Evolutionary conservation across 2,888 invertebrate species (phyloP), one percentile per base, ranked within the genome.

Genomic region (Galeopsomyia nigrocyanea): DNA sequence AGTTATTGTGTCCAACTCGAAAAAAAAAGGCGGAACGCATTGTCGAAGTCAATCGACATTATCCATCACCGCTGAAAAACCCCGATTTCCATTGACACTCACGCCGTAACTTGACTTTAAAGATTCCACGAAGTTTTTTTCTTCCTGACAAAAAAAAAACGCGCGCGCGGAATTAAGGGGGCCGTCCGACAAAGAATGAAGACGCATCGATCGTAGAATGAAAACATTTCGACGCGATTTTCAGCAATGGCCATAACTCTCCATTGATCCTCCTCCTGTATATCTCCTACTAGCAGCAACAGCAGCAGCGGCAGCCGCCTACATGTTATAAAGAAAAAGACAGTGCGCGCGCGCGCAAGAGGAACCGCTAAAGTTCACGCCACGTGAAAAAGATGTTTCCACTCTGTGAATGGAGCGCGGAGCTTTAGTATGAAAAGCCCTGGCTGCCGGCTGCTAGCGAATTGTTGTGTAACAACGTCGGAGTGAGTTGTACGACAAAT

Each of bases 401-500:
- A 49, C 55, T 22, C 17, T 17, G 13, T 51, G 19, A 71, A 63
- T 26, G 46, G 60, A 17, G 17, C 51, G 22, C n/a, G 62, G 16
- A 66, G 55, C 61, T 22, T 65, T 46, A 22, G 47, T 26, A 5
- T 26, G 26, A 46, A 51, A 62, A 58, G 50, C 47, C 49, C 14
- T 46, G 49, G 53, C 14, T 46, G 49, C 68, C 53, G 65, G 68
- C 76, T 75, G 72, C 66, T 58, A 39, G 58, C 46, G 78, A 79
- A 83, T 82, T 82, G 83, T 85, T 85, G 78, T 82, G 82, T 83
- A 85, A 85, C 83, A 84, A 83, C 81, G 79, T 76, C 50, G 76
- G 73, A 84, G 81, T 84, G 81, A 85, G 84, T 84, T 83, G 85
- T 83, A 84, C 85, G 84, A 84, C 84, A 85, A 86, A 85, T 83